Base-by-base conservation (phyloP, 2,888 invertebrate species). In the Euclidia mi region DNA sequence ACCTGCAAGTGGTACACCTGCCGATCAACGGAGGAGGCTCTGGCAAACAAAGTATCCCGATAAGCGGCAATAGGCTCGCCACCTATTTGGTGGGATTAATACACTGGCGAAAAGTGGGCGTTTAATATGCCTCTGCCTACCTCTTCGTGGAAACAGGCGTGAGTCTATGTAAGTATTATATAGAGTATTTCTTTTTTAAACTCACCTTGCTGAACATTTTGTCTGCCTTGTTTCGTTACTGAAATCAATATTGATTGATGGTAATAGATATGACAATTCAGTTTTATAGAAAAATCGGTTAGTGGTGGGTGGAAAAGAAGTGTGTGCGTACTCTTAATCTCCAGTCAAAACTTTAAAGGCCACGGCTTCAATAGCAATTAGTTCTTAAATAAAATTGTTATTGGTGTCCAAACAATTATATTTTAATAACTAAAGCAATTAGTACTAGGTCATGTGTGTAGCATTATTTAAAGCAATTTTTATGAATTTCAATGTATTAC, bases 261-360 rank as follows among this genome's bases (percentile, higher is more conserved):
- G 11, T 20, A 40, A 25, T 20, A 7, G 20, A 12, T 18, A 12
- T 2, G 11, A 1, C 2, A n/a, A 11, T 20, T 11, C 41, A 40
- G 44, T 60, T 60, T 41, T 60, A 60, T 60, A 60, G 47, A 49
- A 38, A 20, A 15, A 4, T 9, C 11, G 11, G n/a, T 35, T 1
- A 9, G 43, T 18, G 67, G 69, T 56, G 55, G 55, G 49, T 56
- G 15, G 41, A 41, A 45, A 58, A 52, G 61, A 61, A 56, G 58
- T n/a, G 51, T 17, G 20, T 29, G 37, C 32, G 46, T 43, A 42
- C 4, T 25, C 61, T 65, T 61, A 58, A 65, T 42, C 28, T 18
- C 1, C 44, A 51, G 11, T 51, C 45, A 45, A 42, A 25, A 51
- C 12, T 17, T 9, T 0, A 20, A 44, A 51, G 50, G 50, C 44